These are phyloP conservation scores for Cataglyphis cursor DNA, from an alignment of 2,888 invertebrate species.

Conservation along the genomic window DNA sequence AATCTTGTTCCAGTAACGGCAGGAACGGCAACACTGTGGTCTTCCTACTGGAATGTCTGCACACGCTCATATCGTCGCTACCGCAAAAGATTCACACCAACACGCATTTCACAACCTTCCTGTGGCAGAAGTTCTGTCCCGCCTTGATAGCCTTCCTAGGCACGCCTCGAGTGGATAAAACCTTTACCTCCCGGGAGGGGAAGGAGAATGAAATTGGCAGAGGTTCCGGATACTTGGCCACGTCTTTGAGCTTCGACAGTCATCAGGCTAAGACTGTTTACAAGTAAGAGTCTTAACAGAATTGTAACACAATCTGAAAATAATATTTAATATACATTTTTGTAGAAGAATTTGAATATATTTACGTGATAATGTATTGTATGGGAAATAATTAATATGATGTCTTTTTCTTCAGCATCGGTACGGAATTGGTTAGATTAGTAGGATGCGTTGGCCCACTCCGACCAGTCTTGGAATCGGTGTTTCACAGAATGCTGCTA, in stretches of 20 bases:
- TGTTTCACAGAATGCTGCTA: constrained; percentile 96
- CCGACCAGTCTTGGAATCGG: constrained; percentile 96
- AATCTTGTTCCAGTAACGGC: constrained; percentile 82
- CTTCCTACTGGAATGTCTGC: constrained; percentile 94
- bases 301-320: not conserved
- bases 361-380: not conserved
- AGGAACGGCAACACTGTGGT: constrained; percentile 90
- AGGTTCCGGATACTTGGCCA: constrained; percentile 91
- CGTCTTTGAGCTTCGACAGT: constrained; percentile 92
- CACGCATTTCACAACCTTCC: constrained; percentile 94
- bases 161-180: constrained; percentile 94
- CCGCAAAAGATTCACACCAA: constrained; percentile 94
- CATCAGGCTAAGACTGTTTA: constrained; percentile 96
- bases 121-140: constrained; percentile 98
- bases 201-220: constrained; percentile 88
- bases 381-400: too few relatives aligned
- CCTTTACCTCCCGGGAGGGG: constrained; percentile 90
- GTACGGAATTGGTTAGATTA: constrained; percentile 94
- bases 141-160: constrained; percentile 95
- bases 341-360: not conserved
- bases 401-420: constrained; percentile 90
- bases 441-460: constrained; percentile 96
- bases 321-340: not conserved
- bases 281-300: constrained; percentile 87
- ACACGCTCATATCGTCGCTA: constrained; percentile 94